Base-by-base conservation (phyloP, 2,888 invertebrate genomes). In the Portevinia maculata region DNA sequence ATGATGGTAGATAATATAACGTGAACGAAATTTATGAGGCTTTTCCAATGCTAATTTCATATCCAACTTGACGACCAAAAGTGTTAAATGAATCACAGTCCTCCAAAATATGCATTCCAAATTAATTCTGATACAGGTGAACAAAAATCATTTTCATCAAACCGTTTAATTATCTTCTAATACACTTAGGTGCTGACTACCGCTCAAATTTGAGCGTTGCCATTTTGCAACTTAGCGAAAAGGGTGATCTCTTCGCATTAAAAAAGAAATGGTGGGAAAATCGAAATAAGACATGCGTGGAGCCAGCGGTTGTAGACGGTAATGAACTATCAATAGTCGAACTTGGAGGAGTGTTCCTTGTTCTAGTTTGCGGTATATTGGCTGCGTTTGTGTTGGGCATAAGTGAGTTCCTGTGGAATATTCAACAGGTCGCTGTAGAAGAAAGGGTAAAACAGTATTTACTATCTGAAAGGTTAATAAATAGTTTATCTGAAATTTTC, bases 211-310 rank as follows among this genome's bases (percentile, higher is more conserved):
- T 99, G 28, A 98, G 96, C 87, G 95, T 95, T 78, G 96, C 97
- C 0, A 96, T 99, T 44, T 91, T 99, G 17, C 95, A 95, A 90
- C 92, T 99, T 84, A 98, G 98, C 89, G 98, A 99, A 90, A 94
- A 94, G 85, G 98, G 98, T 0, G 93, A 93, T 85, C 92, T 99
- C 41, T 94, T 94, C 53, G 93, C 93, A 76, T 91, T 99, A 60
- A 98, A 98, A 90, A 94, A 95, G 65, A 95, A 95, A 88, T 99
- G 98, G 98, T 99, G 98, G 98, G 94, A 94, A 87, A 91, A 93
- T 87, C 93, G 92, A 84, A 92, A 94, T 17, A 92, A 93, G 1
- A 86, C 86, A 6, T 90, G 89, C 19, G 86, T 87, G 0, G 50
- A 85, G 41, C 64, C 65, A 0, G 46, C 59, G 6, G 85, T 85